Conservation (phyloP, 2,797 vertebrate species). For the Acomys russatus region DNA sequence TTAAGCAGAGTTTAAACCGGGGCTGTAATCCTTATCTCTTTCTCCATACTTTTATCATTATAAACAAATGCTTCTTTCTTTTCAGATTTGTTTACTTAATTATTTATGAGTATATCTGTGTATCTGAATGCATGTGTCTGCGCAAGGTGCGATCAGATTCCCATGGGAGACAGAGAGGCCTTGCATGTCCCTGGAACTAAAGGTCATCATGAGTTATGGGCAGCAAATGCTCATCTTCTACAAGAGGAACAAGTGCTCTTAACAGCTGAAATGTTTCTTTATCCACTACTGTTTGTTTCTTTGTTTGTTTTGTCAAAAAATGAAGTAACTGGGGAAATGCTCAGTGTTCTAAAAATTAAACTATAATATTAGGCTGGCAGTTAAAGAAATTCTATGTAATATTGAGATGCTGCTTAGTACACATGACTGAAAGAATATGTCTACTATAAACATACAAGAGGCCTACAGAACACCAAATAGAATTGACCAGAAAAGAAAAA, state of each 20-base stretch:
- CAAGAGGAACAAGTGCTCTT: not conserved
- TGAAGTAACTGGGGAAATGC: not conserved
- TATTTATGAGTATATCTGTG: not conserved
- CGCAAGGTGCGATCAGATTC: no score
- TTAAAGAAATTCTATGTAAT: not conserved
- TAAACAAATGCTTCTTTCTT: not conserved
- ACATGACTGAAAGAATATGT: not conserved
- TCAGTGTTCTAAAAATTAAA: not conserved
- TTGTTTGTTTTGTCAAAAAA: not conserved
- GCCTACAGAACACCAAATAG: no score
- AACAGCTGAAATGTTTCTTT: not conserved
- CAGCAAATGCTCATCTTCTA: not conserved
- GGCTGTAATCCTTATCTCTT: rapidly evolving
- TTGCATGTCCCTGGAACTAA: not conserved
- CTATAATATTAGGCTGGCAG: not conserved
- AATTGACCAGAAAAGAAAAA: no score
- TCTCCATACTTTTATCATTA: not conserved
- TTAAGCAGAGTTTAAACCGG: not conserved
- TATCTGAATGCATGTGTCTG: not conserved
- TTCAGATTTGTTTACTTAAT: not conserved
- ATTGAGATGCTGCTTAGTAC: not conserved
- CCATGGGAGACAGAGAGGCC: not conserved
- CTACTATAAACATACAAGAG: not conserved
- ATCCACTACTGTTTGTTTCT: not conserved
- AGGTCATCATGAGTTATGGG: not conserved